Conservation (phyloP, 2,113 vertebrate species). For the Oryzias celebensis region DNA sequence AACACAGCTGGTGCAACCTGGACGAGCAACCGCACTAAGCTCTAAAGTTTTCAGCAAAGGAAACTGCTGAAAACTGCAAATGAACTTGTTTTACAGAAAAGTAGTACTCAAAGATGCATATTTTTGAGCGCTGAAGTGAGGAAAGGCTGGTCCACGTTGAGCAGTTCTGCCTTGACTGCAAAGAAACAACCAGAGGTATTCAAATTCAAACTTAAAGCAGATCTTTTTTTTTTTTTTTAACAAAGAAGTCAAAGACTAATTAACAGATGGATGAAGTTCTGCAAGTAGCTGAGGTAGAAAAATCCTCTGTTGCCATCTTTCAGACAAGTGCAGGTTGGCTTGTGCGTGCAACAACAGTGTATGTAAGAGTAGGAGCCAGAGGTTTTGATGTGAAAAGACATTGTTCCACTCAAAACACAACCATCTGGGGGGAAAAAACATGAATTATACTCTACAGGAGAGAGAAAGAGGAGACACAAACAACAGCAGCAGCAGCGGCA, state of each 20-base stretch:
- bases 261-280: no score
- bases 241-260: no score
- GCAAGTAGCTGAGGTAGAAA: no score
- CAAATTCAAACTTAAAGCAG: no score
- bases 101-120: neutral
- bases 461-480: constrained; percentile 76
- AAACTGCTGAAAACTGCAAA: constrained; percentile 5
- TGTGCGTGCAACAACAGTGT: constrained; percentile 53
- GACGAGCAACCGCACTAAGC: constrained; percentile 50
- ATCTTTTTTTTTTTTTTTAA: no score
- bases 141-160: constrained; percentile 56
- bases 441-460: constrained; percentile 61
- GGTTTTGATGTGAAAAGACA: constrained; percentile 66
- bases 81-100: constrained; percentile 8
- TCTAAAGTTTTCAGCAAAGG: constrained; percentile 28
- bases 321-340: constrained; percentile 34
- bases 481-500: constrained; percentile 77
- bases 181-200: constrained; percentile 38
- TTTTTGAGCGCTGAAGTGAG: constrained; percentile 37
- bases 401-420: constrained; percentile 69
- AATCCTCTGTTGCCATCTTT: constrained; percentile 34
- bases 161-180: constrained; percentile 38
- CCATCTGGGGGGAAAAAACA: constrained; percentile 65
- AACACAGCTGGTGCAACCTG: constrained; percentile 49
- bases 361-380: constrained; percentile 57